These are phyloP conservation scores for Lymantria dispar DNA, from an alignment of 2,888 invertebrate species.

Conservation along the genomic window DNA sequence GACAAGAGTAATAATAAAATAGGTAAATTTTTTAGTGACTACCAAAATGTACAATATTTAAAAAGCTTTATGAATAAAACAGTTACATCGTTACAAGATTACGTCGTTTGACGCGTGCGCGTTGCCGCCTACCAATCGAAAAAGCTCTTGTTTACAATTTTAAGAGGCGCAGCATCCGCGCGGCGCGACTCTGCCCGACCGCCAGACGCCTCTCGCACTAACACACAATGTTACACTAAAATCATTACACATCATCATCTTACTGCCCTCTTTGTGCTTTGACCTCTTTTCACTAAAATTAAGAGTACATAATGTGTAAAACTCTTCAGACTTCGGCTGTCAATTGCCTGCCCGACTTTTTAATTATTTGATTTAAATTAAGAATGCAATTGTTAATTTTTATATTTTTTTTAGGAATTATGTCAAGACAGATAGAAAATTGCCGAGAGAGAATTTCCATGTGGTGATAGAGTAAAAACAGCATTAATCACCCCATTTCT, in stretches of 20 bases:
- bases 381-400: too few species aligned
- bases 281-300: not conserved
- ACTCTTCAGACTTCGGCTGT: too few species aligned
- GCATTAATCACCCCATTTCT: too few species aligned
- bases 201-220: slow-evolving; percentile 42
- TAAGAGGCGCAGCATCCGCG: slow-evolving; percentile 65
- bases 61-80: not conserved
- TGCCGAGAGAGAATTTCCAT: too few species aligned
- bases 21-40: too few species aligned
- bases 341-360: too few species aligned
- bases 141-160: slow-evolving; percentile 77
- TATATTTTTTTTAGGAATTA: too few species aligned
- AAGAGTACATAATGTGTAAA: not conserved
- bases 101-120: slow-evolving; percentile 55
- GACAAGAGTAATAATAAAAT: too few species aligned
- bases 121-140: slow-evolving; percentile 68
- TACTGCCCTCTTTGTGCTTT: not conserved
- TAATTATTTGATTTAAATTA: too few species aligned
- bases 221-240: slow-evolving; percentile 6
- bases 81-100: slow-evolving; percentile 37
- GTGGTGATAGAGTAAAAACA: too few species aligned
- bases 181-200: slow-evolving; percentile 45
- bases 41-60: too few species aligned
- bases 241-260: slow-evolving; percentile 4
- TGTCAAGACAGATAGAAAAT: too few species aligned